Percentiles rank a stretch among this genome's conserved stretches.
phyloP scores from a whole-genome alignment of 2,797 vertebrate species.

The Xiphophorus birchmanni region DNA sequence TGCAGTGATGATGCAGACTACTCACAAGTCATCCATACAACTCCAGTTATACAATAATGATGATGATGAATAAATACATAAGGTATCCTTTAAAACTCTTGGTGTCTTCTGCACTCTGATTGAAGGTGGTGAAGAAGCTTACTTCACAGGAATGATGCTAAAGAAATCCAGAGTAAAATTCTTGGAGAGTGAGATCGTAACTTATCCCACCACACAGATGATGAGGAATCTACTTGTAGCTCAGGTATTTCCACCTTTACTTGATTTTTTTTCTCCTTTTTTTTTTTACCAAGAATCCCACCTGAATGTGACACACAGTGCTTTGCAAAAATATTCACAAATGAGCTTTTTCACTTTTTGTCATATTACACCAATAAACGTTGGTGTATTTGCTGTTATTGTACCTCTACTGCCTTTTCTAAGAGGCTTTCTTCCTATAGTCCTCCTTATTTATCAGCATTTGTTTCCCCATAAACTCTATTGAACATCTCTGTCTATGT shows the following conservation, averaged over 20 bases:
- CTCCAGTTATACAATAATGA: too few relatives aligned
- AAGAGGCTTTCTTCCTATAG: too few relatives aligned
- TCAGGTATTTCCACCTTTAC: constrained; percentile 79
- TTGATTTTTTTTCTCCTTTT: background rate
- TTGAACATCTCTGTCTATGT: background rate
- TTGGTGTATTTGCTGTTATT: background rate
- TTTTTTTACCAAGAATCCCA: background rate
- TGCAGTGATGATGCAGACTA: background rate
- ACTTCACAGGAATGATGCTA: constrained; percentile 93
- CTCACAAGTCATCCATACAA: background rate
- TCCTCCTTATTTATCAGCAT: background rate
- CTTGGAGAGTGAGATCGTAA: constrained; percentile 84
- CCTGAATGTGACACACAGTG: rapidly evolving
- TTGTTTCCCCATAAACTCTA: background rate
- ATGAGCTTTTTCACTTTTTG: background rate
- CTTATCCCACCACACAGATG: constrained; percentile 90
- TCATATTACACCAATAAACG: background rate
- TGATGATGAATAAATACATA: background rate
- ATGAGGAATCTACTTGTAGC: constrained; percentile 93
- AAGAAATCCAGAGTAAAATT: constrained; percentile 91
- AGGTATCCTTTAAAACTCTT: background rate
- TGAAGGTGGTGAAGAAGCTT: constrained; percentile 86
- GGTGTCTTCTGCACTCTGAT: background rate
- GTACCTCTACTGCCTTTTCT: too few relatives aligned
- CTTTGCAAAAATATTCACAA: background rate